Base-by-base conservation (phyloP, 1,140 invertebrate genomes). In the Parasteatoda tepidariorum region DNA sequence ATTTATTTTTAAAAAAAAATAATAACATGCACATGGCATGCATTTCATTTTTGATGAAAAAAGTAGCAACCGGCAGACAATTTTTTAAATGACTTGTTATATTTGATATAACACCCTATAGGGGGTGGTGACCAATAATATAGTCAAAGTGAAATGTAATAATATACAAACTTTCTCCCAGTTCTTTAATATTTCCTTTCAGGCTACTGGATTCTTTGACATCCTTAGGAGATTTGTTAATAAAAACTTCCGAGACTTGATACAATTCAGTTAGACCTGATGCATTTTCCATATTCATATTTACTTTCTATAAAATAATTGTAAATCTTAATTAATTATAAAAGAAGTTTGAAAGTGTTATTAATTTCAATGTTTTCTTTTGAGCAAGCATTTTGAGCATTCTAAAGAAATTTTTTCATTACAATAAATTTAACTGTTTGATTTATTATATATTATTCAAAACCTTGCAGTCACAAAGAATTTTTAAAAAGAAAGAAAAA, bases 221-320 rank as follows among this genome's bases (percentile, higher is more conserved):
- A 38, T 22, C 0, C 41, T 34, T 0, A 41, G 9, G 31, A 2
- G 26, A 18, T n/a, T 67, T 4, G 24, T 41, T 64, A 67, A 67
- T 33, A 9, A 26, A 34, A 22, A 67, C 18, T 18, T 34, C 3
- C 6, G 64, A 2, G 11, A 41, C 33, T 38, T 67, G 64, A 22
- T 38, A 67, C 18, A 38, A 67, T 67, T 67, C 64, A 38, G 33
- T 5, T n/a, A 34, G 24, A 33, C 33, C 64, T 3, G 64, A 22
- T 24, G 34, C 24, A 38, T 41, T 22, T 67, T 11, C n/a, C 13
- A 31, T 11, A 31, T 64, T 28, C 0, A 15, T 64, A 24, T 24
- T 38, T 38, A 67, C 9, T n/a, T 67, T 26, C 64, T 67, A 30
- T 15, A 64, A 67, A 38, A 67, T n/a, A n/a, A 15, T 67, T 15